These are phyloP conservation scores for Zenarchopterus dispar DNA, from an alignment of 2,797 vertebrate species.

Conservation along the genomic window DNA sequence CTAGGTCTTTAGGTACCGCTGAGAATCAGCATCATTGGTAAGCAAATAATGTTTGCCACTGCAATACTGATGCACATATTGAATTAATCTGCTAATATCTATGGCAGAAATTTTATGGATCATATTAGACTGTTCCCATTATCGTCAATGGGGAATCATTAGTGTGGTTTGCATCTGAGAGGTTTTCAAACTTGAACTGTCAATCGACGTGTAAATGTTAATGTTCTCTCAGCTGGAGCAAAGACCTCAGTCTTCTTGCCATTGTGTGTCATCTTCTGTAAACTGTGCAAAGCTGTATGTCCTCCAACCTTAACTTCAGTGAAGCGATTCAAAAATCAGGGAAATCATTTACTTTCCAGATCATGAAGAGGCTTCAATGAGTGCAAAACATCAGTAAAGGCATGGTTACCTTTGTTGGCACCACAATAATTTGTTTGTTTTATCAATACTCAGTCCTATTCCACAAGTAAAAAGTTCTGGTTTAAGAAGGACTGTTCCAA, in stretches of 20 bases:
- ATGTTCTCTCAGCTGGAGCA: slow-evolving; percentile 25
- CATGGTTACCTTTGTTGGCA: no score
- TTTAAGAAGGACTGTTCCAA: no score
- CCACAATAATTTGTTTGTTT: no score
- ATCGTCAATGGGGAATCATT: slow-evolving; percentile 62
- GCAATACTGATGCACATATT: slow-evolving; percentile 56
- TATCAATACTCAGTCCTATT: no score
- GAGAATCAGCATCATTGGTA: slow-evolving; percentile 46
- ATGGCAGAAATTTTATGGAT: slow-evolving; percentile 62
- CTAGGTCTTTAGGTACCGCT: slow-evolving; percentile 39
- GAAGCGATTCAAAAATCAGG: background rate
- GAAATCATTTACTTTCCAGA: background rate
- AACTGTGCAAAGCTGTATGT: background rate
- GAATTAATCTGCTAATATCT: slow-evolving; percentile 63
- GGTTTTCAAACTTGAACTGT: slow-evolving; percentile 50
- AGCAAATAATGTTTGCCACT: slow-evolving; percentile 68
- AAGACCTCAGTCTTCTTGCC: background rate
- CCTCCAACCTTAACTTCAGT: background rate
- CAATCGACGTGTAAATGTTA: slow-evolving; percentile 26
- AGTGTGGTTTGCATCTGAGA: slow-evolving; percentile 44
- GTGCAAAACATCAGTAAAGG: no score
- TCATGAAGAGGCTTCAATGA: no score
- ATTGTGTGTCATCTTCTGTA: background rate
- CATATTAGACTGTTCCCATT: slow-evolving; percentile 56
- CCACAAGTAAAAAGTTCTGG: no score